Conservation (phyloP, 2,888 invertebrate genomes). For the Tetheella fluctuosa region DNA sequence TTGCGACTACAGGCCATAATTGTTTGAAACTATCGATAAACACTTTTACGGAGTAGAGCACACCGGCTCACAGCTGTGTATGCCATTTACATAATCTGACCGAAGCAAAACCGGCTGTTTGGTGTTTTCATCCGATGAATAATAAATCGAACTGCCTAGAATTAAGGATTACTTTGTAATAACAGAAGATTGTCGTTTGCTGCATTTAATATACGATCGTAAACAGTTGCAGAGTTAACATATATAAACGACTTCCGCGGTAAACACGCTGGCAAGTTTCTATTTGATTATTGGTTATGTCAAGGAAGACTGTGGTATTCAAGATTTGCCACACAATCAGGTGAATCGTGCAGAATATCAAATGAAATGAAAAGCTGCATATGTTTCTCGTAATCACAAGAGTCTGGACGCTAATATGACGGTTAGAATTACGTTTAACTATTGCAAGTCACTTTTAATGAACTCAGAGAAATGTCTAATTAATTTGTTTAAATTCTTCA, state of each 20-base stretch:
- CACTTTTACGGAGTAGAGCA: conserved; percentile 43
- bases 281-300: conserved; percentile 36
- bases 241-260: conserved; percentile 51
- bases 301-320: conserved; percentile 26
- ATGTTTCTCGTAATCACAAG: not conserved
- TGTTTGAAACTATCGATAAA: conserved; percentile 27
- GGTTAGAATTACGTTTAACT: not conserved
- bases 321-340: conserved; percentile 28
- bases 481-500: not conserved
- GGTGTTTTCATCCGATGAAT: conserved; percentile 36
- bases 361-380: not conserved
- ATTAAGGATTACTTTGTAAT: conserved; percentile 40
- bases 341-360: conserved; percentile 10
- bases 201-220: conserved; percentile 13
- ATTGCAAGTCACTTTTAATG: not conserved
- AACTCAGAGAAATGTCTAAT: not conserved
- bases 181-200: conserved; percentile 23
- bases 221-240: conserved; percentile 38
- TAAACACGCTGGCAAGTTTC: conserved; percentile 37
- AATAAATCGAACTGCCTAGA: conserved; percentile 40
- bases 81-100: conserved; percentile 67
- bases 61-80: conserved; percentile 62
- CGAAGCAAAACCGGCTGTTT: conserved; percentile 48
- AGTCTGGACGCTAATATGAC: not conserved
- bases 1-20: conserved; percentile 41